Base-by-base conservation (phyloP, 1,140 invertebrate genomes). In the Rhagoletis pomonella region DNA sequence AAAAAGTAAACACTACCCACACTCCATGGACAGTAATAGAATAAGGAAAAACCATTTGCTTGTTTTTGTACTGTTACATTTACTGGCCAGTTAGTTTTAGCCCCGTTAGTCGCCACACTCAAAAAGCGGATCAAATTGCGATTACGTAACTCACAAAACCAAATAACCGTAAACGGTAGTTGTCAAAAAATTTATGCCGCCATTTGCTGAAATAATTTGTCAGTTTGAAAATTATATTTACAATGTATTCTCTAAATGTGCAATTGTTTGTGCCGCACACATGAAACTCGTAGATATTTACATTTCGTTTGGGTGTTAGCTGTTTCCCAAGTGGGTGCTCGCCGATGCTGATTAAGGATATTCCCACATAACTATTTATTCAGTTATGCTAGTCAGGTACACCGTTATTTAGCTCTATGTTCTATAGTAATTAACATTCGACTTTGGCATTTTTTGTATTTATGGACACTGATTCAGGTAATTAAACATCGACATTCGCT, bases 151-250 rank as follows among this genome's bases (percentile, higher is more conserved):
- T n/a, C 3, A 55, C n/a, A 9, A 47, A 29, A 47, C 47, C 73
- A 55, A 81, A 81, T 2, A 19, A n/a, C 64, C 73, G n/a, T 81
- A 81, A 81, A 81, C 73, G 73, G 73, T 81, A 81, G 73, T 81
- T 81, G 73, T 81, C 47, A 58, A 81, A 81, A 81, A 81, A 55
- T 81, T 58, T 81, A 81, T 81, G 73, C 73, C 73, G 42, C n/a
- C 47, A 81, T 81, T 81, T 81, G 73, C 19, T 81, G 73, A 81
- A 81, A 81, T 81, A 81, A 81, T 81, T 81, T 81, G 73, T 81
- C 73, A 81, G 47, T 19, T 50, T 9, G 73, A 19, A 81, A 81
- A 81, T 81, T 55, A 81, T 81, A n/a, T 10, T 73, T 73, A 55
- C 50, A 55, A 55, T 55, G 50, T 55, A 2, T 55, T 55, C 50